Base-by-base conservation (phyloP, 2,113 vertebrate species). In the Dunckerocampus dactyliophorus region DNA sequence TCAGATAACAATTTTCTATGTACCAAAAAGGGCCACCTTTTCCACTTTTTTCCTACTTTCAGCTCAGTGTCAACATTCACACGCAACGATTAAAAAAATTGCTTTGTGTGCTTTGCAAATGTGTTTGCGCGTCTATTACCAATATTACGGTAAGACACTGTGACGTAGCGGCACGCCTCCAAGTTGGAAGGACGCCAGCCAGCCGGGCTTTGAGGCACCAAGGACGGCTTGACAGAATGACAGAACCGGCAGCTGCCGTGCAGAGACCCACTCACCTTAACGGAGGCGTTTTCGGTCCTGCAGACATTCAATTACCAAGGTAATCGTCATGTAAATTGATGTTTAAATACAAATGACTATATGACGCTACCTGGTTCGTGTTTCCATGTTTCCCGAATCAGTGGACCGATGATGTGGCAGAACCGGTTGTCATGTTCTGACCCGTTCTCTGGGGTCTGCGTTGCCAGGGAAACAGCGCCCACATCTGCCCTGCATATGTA, bases 81-180 rank as follows among this genome's bases (percentile, higher is more conserved):
- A 1, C 16, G 16, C 16, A 47, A 47, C 5, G 24, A 48, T 17
- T 17, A 1, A 50, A 20, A 10, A 8, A 20, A 17, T 39, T 39
- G 48, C 48, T 8, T 16, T 11, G 21, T 50, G 47, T 50, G 8
- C 2, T 5, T 50, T 22, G 19, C 4, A 19, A 21, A 19, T 51
- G 14, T 43, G 11, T 8, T 11, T 12, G 7, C 21, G 0, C 37
- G 19, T 78, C 63, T 88, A 76, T 72, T 89, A 64, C 17, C 2
- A 63, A 17, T 59, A 22, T 75, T 91, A 92, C 85, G 89, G 89
- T 88, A 87, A 4, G 5, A 13, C 34, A 51, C 3, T 15, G 6
- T 82, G 84, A 88, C 71, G 88, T 74, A 31, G n/a, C 19, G 31
- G 63, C 81, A 82, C 87, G 81, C 85, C 84, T 88, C 78, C 79